Evolutionary conservation across 1,140 invertebrate species (phyloP).

Genomic region (Brachionus paranguensis): DNA sequence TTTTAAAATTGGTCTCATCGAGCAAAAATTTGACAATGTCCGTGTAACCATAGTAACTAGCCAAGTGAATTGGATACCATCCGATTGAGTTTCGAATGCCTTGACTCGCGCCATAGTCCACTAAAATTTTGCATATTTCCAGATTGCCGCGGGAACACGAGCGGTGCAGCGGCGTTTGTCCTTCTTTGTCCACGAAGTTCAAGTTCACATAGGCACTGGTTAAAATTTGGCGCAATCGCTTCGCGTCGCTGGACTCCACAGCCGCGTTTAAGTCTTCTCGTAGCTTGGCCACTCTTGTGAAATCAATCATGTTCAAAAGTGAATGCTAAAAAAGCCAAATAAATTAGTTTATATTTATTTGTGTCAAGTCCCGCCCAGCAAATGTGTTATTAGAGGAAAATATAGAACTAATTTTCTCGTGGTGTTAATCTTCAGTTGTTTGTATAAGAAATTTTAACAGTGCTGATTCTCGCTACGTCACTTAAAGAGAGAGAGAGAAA

Average conservation of each 20-base stretch:
- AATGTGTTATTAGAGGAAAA: conserved; percentile 3
- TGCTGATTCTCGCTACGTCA: background rate
- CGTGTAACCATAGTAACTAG: background rate
- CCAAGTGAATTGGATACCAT: conserved; percentile 28
- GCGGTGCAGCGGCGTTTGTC: conserved; percentile 24
- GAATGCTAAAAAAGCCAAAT: background rate
- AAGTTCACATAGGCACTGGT: background rate
- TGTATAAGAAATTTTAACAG: conserved; percentile 18
- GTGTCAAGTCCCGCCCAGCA: background rate
- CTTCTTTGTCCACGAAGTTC: conserved; percentile 28
- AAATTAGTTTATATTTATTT: background rate
- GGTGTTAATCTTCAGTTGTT: conserved; percentile 23
- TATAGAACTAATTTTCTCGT: background rate
- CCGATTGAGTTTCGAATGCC: background rate
- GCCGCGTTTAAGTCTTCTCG: background rate
- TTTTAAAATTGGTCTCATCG: background rate
- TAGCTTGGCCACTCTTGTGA: background rate
- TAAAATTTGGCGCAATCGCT: background rate
- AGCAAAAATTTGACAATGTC: conserved; percentile 24
- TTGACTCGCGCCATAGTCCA: conserved; percentile 15
- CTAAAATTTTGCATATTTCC: background rate
- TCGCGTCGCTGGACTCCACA: background rate
- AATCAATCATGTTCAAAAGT: conserved; percentile 30
- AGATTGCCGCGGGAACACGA: background rate
- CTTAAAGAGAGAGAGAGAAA: background rate